Conservation (phyloP, 2,797 vertebrate genomes). For the Kryptopterus vitreolus region DNA sequence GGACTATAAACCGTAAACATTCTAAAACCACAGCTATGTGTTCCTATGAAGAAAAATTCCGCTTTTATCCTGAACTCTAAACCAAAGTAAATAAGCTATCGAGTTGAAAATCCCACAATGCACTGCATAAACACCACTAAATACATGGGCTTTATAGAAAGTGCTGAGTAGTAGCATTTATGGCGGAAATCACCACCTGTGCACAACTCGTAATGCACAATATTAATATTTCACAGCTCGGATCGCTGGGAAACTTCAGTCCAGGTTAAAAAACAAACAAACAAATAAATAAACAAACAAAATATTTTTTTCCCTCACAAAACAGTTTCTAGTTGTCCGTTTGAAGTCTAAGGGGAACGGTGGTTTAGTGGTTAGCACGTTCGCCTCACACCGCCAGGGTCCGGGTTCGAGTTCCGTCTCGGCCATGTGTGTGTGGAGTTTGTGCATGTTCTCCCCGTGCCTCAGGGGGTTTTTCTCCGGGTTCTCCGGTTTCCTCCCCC, state of each 20-base stretch:
- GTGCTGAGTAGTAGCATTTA: background rate
- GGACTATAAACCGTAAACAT: background rate
- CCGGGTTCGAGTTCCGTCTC: too few species aligned
- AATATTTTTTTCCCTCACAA: background rate
- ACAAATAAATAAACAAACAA: too few species aligned
- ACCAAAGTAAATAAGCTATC: conserved; percentile 6
- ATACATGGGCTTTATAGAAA: background rate
- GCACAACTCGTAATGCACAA: background rate
- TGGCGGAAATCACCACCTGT: background rate
- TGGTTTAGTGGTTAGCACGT: too few species aligned
- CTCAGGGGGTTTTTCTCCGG: too few species aligned
- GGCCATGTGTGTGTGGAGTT: too few species aligned
- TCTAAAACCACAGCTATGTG: background rate
- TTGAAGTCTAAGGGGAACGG: conserved; percentile 6
- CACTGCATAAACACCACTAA: background rate
- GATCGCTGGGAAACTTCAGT: background rate
- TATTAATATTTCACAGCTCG: background rate
- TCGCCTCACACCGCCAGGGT: too few species aligned
- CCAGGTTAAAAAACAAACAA: background rate
- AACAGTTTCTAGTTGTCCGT: background rate
- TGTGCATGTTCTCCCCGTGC: too few species aligned
- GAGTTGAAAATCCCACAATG: background rate
- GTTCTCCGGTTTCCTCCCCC: too few species aligned
- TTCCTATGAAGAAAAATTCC: background rate
- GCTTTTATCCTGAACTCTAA: background rate